A percentile compares a stretch with the other conserved stretches of the same genome.
phyloP scores from a whole-genome alignment of 2,113 vertebrate species.

The Anser cygnoides region DNA sequence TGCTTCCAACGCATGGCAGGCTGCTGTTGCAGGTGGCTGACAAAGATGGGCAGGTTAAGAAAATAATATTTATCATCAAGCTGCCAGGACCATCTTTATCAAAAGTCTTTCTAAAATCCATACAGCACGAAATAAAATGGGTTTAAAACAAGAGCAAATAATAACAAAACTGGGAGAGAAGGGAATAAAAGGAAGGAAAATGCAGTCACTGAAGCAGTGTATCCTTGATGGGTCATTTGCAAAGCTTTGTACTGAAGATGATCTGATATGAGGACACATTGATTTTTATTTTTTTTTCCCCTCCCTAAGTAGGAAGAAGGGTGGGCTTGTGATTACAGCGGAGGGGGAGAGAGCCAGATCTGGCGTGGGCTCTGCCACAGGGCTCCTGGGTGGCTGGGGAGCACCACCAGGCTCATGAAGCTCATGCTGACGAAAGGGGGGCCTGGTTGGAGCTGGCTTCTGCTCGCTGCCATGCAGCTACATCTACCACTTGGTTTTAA shows the following conservation, averaged over 20 bases:
- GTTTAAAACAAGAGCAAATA: constrained; percentile 49
- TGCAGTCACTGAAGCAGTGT: rapidly evolving
- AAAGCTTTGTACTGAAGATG: neutral
- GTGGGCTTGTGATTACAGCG: neutral
- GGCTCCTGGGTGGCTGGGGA: neutral
- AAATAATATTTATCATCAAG: constrained; percentile 84
- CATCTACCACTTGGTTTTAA: neutral
- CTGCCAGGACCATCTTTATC: constrained; percentile 77
- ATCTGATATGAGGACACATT: neutral
- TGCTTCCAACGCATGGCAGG: constrained; percentile 77
- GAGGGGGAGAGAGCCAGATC: neutral
- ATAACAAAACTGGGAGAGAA: neutral
- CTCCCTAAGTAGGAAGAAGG: neutral
- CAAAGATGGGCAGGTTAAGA: constrained; percentile 82
- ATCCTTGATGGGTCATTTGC: constrained; percentile 48
- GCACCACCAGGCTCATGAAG: neutral
- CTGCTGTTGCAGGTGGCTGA: constrained; percentile 81
- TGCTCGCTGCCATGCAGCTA: rapidly evolving
- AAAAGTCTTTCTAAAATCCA: constrained; percentile 73
- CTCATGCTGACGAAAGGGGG: neutral
- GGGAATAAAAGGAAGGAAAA: neutral
- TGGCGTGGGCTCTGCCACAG: rapidly evolving
- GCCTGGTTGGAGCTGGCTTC: neutral
- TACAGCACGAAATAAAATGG: constrained; percentile 51
- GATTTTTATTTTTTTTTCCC: neutral